Conservation (phyloP, 2,888 invertebrate genomes). For the Polydrusus pterygomalis region DNA sequence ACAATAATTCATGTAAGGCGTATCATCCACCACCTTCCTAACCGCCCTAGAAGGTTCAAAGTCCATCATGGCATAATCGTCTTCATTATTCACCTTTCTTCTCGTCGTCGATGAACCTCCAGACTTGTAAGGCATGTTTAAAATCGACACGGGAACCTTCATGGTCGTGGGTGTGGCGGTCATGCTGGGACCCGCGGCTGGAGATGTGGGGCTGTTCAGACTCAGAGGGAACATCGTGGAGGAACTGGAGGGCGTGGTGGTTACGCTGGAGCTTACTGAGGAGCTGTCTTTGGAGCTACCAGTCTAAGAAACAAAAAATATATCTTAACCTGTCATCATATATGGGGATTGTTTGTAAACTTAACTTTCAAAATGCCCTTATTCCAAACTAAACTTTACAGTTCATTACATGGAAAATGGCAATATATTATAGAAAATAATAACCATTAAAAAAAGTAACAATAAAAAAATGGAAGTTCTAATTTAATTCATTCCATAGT, state of each 20-base stretch:
- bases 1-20: conserved; percentile 51
- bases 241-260: conserved; percentile 77
- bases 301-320: conserved; percentile 17
- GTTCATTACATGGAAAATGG: too few relatives aligned
- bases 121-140: conserved; percentile 63
- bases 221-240: conserved; percentile 82
- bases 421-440: too few relatives aligned
- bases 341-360: too few relatives aligned
- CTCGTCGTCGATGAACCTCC: conserved; percentile 20
- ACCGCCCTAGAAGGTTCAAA: conserved; percentile 61
- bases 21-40: conserved; percentile 32
- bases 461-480: too few relatives aligned
- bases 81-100: conserved; percentile 48
- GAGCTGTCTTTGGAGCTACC: conserved; percentile 56
- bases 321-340: too few relatives aligned
- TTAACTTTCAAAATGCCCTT: too few relatives aligned
- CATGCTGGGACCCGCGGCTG: conserved; percentile 66
- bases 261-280: conserved; percentile 71
- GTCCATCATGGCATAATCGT: conserved; percentile 69
- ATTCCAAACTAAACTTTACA: too few relatives aligned
- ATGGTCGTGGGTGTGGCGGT: conserved; percentile 57
- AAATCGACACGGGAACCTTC: conserved; percentile 64
- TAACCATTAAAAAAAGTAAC: too few relatives aligned
- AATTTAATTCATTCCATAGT: too few relatives aligned
- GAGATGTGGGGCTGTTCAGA: conserved; percentile 80